Evolutionary conservation across 2,113 vertebrate species (phyloP).

Genomic region (Acrocephalus arundinaceus): DNA sequence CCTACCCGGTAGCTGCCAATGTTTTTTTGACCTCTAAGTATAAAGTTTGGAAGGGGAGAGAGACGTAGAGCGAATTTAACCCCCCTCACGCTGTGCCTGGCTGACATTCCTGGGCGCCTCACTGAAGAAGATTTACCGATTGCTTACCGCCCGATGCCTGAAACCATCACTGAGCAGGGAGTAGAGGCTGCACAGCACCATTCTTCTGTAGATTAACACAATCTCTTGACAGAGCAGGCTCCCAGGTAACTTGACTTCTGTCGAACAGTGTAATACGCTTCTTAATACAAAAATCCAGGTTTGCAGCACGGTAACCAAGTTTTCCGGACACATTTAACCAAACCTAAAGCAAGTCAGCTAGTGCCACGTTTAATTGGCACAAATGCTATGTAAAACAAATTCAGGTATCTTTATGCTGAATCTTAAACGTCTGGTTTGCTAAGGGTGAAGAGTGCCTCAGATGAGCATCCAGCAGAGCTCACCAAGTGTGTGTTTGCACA

Average conservation of each 20-base stretch:
- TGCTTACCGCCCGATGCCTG: too few species aligned
- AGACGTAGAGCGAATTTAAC: rapidly evolving
- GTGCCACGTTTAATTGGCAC: neutral
- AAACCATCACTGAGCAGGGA: neutral
- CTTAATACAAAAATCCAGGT: neutral
- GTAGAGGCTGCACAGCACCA: rapidly evolving
- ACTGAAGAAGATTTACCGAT: rapidly evolving
- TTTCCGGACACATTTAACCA: neutral
- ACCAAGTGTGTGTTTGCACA: neutral
- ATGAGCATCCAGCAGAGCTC: neutral
- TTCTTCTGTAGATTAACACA: neutral
- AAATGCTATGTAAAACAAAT: neutral
- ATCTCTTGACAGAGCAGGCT: neutral
- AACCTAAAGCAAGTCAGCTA: neutral
- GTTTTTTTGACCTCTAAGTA: neutral
- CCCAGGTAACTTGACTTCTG: neutral
- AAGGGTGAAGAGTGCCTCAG: neutral
- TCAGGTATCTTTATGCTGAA: neutral
- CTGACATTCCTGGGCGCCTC: neutral
- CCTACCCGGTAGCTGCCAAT: rapidly evolving
- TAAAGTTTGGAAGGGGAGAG: neutral
- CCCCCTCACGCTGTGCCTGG: rapidly evolving
- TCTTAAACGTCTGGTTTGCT: neutral
- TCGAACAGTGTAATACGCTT: rapidly evolving
- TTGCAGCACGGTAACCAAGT: neutral